phyloP scores from a whole-genome alignment of 2,888 invertebrate genomes.

The Drosophila austrosaltans region DNA sequence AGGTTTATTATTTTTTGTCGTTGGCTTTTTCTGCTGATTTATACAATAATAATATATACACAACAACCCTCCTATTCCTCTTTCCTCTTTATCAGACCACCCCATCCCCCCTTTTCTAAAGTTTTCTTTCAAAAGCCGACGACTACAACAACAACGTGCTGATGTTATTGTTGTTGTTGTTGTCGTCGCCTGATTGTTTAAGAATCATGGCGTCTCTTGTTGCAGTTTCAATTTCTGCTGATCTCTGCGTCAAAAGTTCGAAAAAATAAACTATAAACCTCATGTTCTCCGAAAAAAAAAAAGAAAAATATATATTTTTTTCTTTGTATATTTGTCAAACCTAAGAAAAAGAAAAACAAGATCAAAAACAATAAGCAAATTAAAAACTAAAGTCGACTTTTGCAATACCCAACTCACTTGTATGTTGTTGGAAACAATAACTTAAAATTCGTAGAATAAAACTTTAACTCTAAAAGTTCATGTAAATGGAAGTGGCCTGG shows the following conservation, averaged over 20 bases:
- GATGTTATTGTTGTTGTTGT: conserved; percentile 21
- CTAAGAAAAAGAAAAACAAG: conserved; percentile 23
- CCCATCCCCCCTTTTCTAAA: background rate
- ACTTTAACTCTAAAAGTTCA: no score
- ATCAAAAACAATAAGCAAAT: conserved; percentile 21
- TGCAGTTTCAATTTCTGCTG: conserved; percentile 73
- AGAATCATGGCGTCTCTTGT: conserved; percentile 67
- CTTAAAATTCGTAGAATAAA: no score
- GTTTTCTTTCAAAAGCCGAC: conserved; percentile 41
- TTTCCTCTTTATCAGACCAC: background rate
- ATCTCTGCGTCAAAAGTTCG: conserved; percentile 54
- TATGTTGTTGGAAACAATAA: no score
- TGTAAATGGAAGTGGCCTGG: no score
- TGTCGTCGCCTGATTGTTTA: conserved; percentile 57
- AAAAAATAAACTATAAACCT: conserved; percentile 18
- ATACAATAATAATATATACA: conserved; percentile 65
- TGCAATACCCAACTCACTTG: background rate
- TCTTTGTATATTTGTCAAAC: conserved; percentile 38
- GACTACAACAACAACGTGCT: conserved; percentile 3
- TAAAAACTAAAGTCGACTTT: background rate
- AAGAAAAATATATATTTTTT: conserved; percentile 33
- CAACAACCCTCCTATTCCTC: conserved; percentile 17
- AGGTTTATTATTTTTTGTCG: conserved; percentile 70
- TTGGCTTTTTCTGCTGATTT: conserved; percentile 68
- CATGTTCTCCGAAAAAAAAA: conserved; percentile 59